These are phyloP conservation scores for Kryphioiulus occultus DNA, from an alignment of 2,888 invertebrate genomes.

Conservation along the genomic window DNA sequence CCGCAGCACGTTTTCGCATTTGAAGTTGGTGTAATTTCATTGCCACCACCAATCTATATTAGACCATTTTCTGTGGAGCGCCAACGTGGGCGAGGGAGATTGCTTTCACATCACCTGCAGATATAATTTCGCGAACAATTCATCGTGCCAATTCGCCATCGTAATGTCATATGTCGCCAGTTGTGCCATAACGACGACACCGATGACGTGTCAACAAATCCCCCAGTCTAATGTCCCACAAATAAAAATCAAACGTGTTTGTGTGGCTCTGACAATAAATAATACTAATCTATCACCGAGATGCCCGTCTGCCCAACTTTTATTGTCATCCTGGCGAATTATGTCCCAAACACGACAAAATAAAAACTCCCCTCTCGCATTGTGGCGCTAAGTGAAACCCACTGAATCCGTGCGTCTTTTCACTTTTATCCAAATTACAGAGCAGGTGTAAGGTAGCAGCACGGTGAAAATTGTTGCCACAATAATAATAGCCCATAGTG, in stretches of 20 bases:
- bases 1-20: neutral
- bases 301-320: neutral
- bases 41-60: neutral
- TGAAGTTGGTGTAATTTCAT: neutral
- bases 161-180: neutral
- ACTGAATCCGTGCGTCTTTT: neutral
- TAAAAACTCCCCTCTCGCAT: neutral
- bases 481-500: neutral
- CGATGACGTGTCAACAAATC: neutral
- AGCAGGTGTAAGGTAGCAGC: neutral
- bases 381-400: neutral
- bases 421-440: neutral
- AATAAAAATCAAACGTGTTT: neutral
- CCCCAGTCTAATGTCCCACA: neutral
- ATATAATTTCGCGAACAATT: neutral
- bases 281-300: neutral
- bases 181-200: neutral
- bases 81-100: neutral
- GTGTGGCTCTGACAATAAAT: neutral
- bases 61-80: neutral
- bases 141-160: neutral
- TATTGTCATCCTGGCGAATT: slow-evolving; percentile 5
- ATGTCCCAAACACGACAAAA: neutral
- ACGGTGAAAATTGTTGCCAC: slow-evolving; percentile 5
- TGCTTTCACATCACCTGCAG: slow-evolving; percentile 5